phyloP scores from a whole-genome alignment of 2,113 vertebrate genomes.

The Neogobius melanostomus region DNA sequence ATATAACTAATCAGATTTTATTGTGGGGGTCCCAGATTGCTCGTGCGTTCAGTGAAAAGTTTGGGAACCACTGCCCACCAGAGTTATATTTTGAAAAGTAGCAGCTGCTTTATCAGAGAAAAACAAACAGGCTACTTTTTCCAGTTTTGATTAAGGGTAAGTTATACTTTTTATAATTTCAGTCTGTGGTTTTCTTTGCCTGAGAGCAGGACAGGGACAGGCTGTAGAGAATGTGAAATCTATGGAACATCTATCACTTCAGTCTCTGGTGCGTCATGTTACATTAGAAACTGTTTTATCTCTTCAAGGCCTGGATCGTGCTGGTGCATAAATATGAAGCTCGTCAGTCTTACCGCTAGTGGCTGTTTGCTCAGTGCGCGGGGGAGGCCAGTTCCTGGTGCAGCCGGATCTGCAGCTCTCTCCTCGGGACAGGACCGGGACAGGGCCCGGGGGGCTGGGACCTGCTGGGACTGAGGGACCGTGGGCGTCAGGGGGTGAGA shows the following conservation, averaged over 20 bases:
- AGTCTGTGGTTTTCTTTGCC: not conserved
- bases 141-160: too few species aligned
- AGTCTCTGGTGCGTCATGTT: not conserved
- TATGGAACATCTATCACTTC: not conserved
- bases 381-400: not conserved
- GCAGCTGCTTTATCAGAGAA: too few species aligned
- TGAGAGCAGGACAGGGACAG: not conserved
- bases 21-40: too few species aligned
- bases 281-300: too few species aligned
- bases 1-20: too few species aligned
- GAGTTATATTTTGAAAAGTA: too few species aligned
- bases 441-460: not conserved
- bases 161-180: too few species aligned
- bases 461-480: not conserved
- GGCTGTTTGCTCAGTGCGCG: not conserved
- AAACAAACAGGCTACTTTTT: too few species aligned
- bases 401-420: constrained; percentile 14
- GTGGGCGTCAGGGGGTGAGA: not conserved
- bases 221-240: not conserved
- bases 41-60: too few species aligned
- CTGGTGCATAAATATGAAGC: not conserved
- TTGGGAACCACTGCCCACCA: too few species aligned
- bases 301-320: not conserved
- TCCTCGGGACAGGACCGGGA: not conserved
- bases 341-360: not conserved